phyloP scores from a whole-genome alignment of 2,888 invertebrate genomes.

The Drosophila meridiana region DNA sequence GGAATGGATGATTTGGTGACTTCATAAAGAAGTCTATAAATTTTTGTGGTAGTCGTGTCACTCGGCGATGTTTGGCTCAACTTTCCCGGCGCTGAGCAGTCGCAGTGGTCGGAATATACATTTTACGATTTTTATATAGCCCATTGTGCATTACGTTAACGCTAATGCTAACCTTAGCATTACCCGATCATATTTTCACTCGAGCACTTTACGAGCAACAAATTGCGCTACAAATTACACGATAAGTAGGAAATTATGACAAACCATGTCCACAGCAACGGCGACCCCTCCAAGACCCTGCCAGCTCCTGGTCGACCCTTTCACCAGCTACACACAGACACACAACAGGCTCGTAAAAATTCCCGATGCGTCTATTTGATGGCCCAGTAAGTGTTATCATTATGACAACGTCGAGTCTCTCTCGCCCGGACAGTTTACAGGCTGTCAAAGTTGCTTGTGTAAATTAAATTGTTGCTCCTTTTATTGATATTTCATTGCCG shows the following conservation, averaged over 20 bases:
- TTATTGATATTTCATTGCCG: slow-evolving; percentile 78
- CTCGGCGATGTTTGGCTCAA: slow-evolving; percentile 36
- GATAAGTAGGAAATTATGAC: slow-evolving; percentile 84
- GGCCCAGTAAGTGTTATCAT: slow-evolving; percentile 81
- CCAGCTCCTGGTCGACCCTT: slow-evolving; percentile 54
- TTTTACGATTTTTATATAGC: slow-evolving; percentile 79
- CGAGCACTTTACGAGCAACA: slow-evolving; percentile 81
- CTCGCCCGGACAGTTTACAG: slow-evolving; percentile 49
- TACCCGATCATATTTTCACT: slow-evolving; percentile 69
- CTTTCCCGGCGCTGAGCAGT: slow-evolving; percentile 8
- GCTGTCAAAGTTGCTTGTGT: slow-evolving; percentile 75
- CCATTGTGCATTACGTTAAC: slow-evolving; percentile 62
- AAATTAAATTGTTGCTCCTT: slow-evolving; percentile 81
- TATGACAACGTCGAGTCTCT: slow-evolving; percentile 56
- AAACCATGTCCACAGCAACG: slow-evolving; percentile 48
- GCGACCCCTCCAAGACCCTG: slow-evolving; percentile 30
- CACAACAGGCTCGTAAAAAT: slow-evolving; percentile 69
- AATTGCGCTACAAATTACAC: slow-evolving; percentile 82
- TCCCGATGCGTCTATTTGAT: slow-evolving; percentile 77
- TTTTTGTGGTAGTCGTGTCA: slow-evolving; percentile 44
- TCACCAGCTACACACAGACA: slow-evolving; percentile 29
- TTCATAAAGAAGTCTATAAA: slow-evolving; percentile 70
- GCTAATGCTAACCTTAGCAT: slow-evolving; percentile 41
- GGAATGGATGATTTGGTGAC: slow-evolving; percentile 39
- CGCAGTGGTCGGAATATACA: slow-evolving; percentile 2